Evolutionary conservation across 1,140 invertebrate genomes (phyloP), one percentile per base, ranked within the genome.

Genomic region (Batillaria attramentaria): DNA sequence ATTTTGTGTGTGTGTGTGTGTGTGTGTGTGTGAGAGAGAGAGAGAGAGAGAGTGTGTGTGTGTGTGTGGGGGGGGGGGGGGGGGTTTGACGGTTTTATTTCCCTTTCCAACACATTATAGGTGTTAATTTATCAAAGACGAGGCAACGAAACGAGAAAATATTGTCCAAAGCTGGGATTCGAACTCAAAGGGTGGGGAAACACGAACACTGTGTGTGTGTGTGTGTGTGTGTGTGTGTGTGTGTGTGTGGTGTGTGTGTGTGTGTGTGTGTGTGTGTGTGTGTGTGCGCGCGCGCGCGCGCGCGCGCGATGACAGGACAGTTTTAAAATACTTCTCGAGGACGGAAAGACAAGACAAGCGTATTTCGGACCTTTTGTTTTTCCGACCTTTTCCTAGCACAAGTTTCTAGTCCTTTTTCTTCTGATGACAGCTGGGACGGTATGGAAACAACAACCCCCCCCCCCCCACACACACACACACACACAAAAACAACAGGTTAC

Each of bases 201-300:
- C n/a, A 31, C 24, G 57, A 6, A 31, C 24, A 31, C 20, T 24
- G 57, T 24, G 57, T 60, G 57, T 60, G 57, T 60, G 57, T 60
- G 24, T 16, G 3, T 16, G 57, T 2, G 57, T 2, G 57, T 3
- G 57, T 60, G 57, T 60, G 57, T 60, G 57, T 60, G 57, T 60
- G 57, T 60, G 57, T 60, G 57, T 60, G 57, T 60, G 57, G 57
- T 60, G 57, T 60, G 57, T 60, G 57, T 60, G 57, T 60, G 57
- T 60, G 57, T 60, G 57, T 60, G 57, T 60, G 57, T 60, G 57
- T 60, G 57, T 60, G 57, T 60, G 57, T 60, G 3, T 60, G 57
- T 60, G 57, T 3, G 57, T 0, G 57, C 3, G 57, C 24, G 57
- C 57, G 57, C 24, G 20, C 57, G 57, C 24, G 57, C 57, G 57